phyloP scores from a whole-genome alignment of 2,888 invertebrate genomes.

The Eilema griseolum region DNA sequence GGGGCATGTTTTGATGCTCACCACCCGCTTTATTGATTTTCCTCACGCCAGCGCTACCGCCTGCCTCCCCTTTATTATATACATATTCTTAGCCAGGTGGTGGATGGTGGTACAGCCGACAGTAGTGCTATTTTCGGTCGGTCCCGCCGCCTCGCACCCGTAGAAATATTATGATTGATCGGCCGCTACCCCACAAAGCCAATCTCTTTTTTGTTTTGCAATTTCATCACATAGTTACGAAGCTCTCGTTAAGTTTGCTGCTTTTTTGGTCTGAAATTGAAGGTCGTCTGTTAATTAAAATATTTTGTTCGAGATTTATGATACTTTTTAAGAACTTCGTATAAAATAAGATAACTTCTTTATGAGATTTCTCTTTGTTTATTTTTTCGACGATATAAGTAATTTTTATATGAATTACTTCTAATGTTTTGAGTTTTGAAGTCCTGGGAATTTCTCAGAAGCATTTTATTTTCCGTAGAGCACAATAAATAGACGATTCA shows the following conservation, averaged over 20 bases:
- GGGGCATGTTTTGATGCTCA: constrained; percentile 84
- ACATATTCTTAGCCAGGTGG: constrained; percentile 72
- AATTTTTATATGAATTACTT: constrained; percentile 2
- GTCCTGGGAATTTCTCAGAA: constrained; percentile 28
- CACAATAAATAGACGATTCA: constrained; percentile 41
- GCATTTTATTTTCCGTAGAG: constrained; percentile 48
- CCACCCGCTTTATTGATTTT: constrained; percentile 86
- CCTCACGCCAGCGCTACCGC: constrained; percentile 70
- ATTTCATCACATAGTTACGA: constrained; percentile 50
- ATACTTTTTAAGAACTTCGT: constrained; percentile 18
- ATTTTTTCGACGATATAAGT: neutral
- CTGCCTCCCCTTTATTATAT: constrained; percentile 79
- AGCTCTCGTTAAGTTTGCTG: constrained; percentile 14
- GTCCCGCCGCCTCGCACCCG: constrained; percentile 66
- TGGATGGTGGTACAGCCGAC: constrained; percentile 67
- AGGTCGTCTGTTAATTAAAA: constrained; percentile 31
- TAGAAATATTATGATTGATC: constrained; percentile 78
- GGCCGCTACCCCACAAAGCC: constrained; percentile 55
- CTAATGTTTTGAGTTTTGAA: constrained; percentile 10
- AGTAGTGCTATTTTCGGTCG: constrained; percentile 82
- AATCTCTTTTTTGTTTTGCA: constrained; percentile 59
- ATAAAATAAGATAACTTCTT: neutral
- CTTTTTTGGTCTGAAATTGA: constrained; percentile 40
- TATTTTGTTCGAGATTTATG: constrained; percentile 7
- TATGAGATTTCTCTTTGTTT: neutral